Evolutionary conservation across 2,888 invertebrate species (phyloP), one percentile per base, ranked within the genome.

Genomic region (Seladonia tumulorum): DNA sequence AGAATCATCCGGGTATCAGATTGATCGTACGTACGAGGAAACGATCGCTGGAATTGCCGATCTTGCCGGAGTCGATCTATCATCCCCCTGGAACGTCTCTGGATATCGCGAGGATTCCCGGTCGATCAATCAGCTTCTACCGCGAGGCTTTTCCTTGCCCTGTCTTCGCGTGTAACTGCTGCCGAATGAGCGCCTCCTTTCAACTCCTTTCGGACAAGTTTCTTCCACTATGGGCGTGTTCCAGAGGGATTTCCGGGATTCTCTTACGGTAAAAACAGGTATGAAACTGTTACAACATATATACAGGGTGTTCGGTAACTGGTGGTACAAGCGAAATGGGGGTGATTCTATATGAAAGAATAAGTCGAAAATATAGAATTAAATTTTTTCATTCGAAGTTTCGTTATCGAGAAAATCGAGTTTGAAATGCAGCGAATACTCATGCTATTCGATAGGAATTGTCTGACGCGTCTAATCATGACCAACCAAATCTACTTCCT

Each of bases 41-140:
- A 83, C 83, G 84, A 89, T 77, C 84, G 79, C 29, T 68, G 81
- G 76, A 72, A 88, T 87, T 85, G 79, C 76, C 77, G 89, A 88
- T 88, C 74, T 74, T 76, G 78, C 78, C 81, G 81, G 81, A 81
- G n/a, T 35, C 87, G 86, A 89, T 90, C 89, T 81, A 89, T 90
- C 90, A 89, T 90, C 47, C 81, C 79, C 78, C 12, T n/a, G 49
- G 39, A 84, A 80, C 80, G 74, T 87, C 84, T 49, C 71, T 83
- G 85, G 82, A 57, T 85, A 79, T 76, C 78, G 79, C 74, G 35
- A 18, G 89, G 82, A 84, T 87, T 82, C 70, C 76, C 45, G 76
- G 75, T 83, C 90, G 90, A 90, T 90, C 90, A 84, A 90, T 90
- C 90, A 90, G 82, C 81, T 60, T 68, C 25, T n/a, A 63, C n/a